phyloP scores from a whole-genome alignment of 2,113 vertebrate genomes.

The Fulmarus glacialis region DNA sequence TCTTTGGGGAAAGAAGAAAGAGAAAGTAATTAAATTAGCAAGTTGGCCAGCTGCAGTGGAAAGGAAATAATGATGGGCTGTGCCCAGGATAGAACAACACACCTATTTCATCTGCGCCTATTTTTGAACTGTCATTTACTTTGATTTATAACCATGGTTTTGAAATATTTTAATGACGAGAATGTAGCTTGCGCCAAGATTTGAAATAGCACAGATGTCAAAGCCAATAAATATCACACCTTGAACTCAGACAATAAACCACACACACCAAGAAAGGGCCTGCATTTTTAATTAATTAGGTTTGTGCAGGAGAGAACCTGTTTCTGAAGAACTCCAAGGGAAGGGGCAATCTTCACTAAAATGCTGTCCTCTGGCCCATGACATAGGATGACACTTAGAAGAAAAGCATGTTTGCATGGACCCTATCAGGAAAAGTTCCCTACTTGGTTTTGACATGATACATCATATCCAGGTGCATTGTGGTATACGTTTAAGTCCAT shows the following conservation, averaged over 20 bases:
- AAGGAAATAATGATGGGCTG: conserved; percentile 38
- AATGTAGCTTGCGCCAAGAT: neutral
- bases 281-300: neutral
- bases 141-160: conserved; percentile 54
- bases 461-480: neutral
- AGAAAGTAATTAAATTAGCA: conserved; percentile 41
- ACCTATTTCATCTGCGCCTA: conserved; percentile 43
- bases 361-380: neutral
- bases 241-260: conserved; percentile 16
- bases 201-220: conserved; percentile 8
- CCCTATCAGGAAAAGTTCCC: neutral
- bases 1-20: conserved; percentile 3
- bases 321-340: neutral
- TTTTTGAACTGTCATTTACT: conserved; percentile 49
- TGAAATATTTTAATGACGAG: conserved; percentile 17
- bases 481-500: neutral
- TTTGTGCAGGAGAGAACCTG: neutral
- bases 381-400: neutral
- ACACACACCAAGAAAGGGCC: neutral
- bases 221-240: conserved; percentile 8
- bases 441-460: neutral
- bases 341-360: neutral
- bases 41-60: conserved; percentile 30
- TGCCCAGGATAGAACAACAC: conserved; percentile 25
- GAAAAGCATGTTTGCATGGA: neutral